Conservation (phyloP, 1,140 invertebrate species). For the Bactericera cockerelli region DNA sequence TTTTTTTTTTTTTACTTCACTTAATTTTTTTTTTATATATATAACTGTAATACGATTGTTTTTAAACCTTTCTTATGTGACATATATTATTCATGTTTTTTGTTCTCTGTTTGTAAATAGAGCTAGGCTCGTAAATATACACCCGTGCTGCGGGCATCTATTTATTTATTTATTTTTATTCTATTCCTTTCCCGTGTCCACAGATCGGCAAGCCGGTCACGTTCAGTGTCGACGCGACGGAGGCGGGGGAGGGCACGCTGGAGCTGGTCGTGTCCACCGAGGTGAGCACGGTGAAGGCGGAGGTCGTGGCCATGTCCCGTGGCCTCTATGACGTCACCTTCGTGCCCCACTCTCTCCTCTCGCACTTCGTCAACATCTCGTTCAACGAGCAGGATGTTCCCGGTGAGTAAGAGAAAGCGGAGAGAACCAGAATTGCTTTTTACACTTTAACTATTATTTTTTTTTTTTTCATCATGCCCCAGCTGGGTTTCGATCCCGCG, state of each 20-base stretch:
- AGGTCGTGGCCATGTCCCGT: conserved; percentile 74
- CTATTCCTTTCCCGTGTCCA: conserved; percentile 14
- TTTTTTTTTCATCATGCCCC: background rate
- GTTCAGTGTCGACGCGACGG: conserved; percentile 86
- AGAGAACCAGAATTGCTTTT: no score
- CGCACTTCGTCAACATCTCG: conserved; percentile 89
- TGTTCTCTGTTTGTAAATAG: no score
- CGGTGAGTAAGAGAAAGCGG: conserved; percentile 31
- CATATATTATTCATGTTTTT: no score
- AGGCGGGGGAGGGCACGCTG: conserved; percentile 88
- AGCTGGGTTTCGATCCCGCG: no score
- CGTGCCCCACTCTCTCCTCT: conserved; percentile 71
- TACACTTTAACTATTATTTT: no score
- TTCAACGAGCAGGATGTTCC: conserved; percentile 91
- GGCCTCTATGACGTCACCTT: conserved; percentile 95
- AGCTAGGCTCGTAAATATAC: no score
- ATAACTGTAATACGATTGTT: no score
- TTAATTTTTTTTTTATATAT: no score
- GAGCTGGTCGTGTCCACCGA: conserved; percentile 86
- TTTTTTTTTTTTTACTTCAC: no score
- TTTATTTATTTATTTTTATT: no score
- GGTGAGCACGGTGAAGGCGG: conserved; percentile 70
- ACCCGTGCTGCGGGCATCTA: no score
- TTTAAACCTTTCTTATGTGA: no score
- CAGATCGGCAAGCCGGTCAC: conserved; percentile 68